Evolutionary conservation across 2,113 vertebrate species (phyloP).

Genomic region (Neofelis nebulosa): DNA sequence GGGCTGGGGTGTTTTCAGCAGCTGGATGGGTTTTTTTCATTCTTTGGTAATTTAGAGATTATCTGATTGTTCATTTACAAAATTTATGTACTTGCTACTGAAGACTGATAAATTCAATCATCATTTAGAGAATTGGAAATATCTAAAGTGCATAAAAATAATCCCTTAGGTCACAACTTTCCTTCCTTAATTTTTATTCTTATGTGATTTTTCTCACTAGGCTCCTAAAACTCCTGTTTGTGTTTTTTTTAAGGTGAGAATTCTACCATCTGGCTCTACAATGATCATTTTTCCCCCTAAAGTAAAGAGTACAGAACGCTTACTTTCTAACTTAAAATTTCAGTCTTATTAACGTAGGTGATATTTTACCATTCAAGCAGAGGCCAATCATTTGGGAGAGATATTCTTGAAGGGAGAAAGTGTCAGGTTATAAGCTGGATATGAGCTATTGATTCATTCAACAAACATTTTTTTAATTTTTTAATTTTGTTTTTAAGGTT

Average conservation of each 20-base stretch:
- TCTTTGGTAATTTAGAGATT: conserved; percentile 25
- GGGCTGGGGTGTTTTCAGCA: not conserved
- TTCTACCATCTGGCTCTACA: conserved; percentile 66
- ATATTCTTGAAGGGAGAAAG: not conserved
- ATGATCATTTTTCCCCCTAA: conserved; percentile 32
- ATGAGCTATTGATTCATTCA: not conserved
- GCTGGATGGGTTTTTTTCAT: conserved; percentile 33
- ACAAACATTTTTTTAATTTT: not conserved
- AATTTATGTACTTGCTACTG: not conserved
- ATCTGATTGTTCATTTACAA: conserved; percentile 26
- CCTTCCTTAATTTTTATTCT: conserved; percentile 56
- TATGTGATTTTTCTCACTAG: conserved; percentile 62
- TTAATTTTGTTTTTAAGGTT: too few relatives aligned
- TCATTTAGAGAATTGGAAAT: not conserved
- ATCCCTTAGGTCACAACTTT: not conserved
- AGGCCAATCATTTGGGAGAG: not conserved
- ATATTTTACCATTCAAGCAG: conserved; percentile 19
- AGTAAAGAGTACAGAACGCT: conserved; percentile 55
- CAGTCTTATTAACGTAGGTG: not conserved
- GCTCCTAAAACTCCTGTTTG: conserved; percentile 64
- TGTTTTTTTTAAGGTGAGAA: conserved; percentile 55
- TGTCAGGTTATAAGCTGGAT: not conserved
- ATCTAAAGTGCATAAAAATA: conserved; percentile 35
- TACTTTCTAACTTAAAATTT: conserved; percentile 48
- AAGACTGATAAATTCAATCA: conserved; percentile 13